Percentiles rank a stretch among this genome's conserved stretches.
These are phyloP conservation scores for Isaurus tuberculatus DNA, from an alignment of 92 coral and sea anemone genomes.

Conservation along the genomic window DNA sequence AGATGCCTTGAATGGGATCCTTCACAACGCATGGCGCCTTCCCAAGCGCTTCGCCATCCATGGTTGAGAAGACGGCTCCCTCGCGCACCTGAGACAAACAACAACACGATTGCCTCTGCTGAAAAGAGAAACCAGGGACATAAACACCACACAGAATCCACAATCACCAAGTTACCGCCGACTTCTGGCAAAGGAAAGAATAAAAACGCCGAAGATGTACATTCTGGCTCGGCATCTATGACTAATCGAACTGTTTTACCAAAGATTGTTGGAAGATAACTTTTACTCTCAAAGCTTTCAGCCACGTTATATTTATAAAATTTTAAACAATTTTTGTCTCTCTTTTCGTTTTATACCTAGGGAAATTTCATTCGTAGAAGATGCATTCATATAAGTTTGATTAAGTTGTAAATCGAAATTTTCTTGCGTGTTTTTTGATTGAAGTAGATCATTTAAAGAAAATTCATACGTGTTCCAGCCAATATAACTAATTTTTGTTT, in stretches of 20 bases:
- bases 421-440: background rate
- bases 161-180: constrained; percentile 88
- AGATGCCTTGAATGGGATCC: constrained; percentile 99
- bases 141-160: constrained; percentile 73
- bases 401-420: background rate
- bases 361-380: constrained; percentile 35
- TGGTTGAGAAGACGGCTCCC: constrained; percentile 97
- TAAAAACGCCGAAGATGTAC: constrained; percentile 71
- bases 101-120: constrained; percentile 68
- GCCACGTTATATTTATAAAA: background rate
- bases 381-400: constrained; percentile 7
- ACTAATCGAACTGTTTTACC: constrained; percentile 97
- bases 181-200: constrained; percentile 89
- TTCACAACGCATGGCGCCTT: constrained; percentile 87
- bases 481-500: background rate
- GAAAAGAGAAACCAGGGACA: constrained; percentile 70
- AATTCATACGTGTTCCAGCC: background rate
- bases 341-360: background rate
- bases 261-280: constrained; percentile 95
- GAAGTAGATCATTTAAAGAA: background rate
- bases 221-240: constrained; percentile 70
- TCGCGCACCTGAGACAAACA: constrained; percentile 89
- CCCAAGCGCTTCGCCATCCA: constrained; percentile 96
- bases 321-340: background rate
- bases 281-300: background rate